phyloP scores from a whole-genome alignment of 2,113 vertebrate genomes.

The Piprites chloris region DNA sequence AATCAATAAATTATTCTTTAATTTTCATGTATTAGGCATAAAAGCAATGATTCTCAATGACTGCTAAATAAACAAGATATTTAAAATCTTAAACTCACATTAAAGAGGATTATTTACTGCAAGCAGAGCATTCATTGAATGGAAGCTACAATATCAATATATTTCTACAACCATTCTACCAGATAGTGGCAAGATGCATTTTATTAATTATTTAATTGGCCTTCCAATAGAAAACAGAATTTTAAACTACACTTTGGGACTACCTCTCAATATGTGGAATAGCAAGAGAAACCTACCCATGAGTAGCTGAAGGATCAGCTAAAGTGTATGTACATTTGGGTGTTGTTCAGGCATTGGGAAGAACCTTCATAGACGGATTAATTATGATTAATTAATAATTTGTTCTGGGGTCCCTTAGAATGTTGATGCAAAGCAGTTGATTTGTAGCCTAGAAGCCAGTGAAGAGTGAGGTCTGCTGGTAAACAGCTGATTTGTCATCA shows the following conservation, averaged over 20 bases:
- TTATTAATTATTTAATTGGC: neutral
- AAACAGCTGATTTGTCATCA: neutral
- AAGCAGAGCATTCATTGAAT: neutral
- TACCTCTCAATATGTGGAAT: neutral
- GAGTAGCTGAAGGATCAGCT: neutral
- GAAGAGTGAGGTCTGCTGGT: neutral
- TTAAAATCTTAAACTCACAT: neutral
- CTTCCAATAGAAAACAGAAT: neutral
- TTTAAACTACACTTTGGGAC: neutral
- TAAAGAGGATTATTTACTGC: neutral
- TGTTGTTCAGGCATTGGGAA: neutral
- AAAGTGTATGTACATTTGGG: neutral
- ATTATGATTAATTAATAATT: too few species aligned
- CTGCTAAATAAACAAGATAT: neutral
- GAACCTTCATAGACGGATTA: neutral
- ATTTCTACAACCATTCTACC: neutral
- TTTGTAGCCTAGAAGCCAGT: neutral
- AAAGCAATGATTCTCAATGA: neutral
- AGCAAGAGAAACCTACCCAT: neutral
- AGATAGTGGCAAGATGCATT: neutral
- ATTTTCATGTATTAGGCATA: neutral
- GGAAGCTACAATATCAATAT: neutral
- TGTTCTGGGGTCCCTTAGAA: neutral
- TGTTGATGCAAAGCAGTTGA: neutral
- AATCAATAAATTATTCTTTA: neutral